phyloP scores from a whole-genome alignment of 2,113 vertebrate species.

The Megaptera novaeangliae region DNA sequence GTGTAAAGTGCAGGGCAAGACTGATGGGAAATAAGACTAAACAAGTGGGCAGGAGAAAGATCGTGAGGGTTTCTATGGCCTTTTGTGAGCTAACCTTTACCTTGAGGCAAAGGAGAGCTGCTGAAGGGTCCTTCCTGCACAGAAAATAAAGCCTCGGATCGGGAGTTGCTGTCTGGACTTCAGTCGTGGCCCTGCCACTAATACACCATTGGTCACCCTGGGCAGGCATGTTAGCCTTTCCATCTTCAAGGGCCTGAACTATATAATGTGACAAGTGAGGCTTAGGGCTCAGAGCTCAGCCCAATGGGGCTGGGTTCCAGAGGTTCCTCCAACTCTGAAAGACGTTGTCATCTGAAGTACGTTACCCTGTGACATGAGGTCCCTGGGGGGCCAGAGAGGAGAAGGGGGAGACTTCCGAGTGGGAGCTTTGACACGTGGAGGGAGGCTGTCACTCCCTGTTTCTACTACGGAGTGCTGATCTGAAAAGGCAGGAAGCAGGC shows the following conservation, averaged over 20 bases:
- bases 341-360: background rate
- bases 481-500: background rate
- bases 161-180: background rate
- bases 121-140: accelerated
- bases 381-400: background rate
- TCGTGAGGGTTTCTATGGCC: background rate
- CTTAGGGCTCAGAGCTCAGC: background rate
- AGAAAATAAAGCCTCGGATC: background rate
- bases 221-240: too few species aligned
- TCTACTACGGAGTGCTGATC: too few species aligned
- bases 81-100: background rate
- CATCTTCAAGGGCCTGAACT: background rate
- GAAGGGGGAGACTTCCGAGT: background rate
- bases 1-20: background rate
- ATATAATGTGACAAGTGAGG: background rate
- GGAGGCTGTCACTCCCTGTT: background rate
- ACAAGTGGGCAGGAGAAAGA: background rate
- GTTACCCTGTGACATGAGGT: background rate
- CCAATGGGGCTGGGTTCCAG: background rate
- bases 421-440: too few species aligned
- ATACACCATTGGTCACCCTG: background rate
- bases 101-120: background rate
- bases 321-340: background rate
- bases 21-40: too few species aligned
- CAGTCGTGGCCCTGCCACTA: background rate